These are phyloP conservation scores for Amyelois transitella DNA, from an alignment of 1,140 invertebrate species.

Conservation along the genomic window DNA sequence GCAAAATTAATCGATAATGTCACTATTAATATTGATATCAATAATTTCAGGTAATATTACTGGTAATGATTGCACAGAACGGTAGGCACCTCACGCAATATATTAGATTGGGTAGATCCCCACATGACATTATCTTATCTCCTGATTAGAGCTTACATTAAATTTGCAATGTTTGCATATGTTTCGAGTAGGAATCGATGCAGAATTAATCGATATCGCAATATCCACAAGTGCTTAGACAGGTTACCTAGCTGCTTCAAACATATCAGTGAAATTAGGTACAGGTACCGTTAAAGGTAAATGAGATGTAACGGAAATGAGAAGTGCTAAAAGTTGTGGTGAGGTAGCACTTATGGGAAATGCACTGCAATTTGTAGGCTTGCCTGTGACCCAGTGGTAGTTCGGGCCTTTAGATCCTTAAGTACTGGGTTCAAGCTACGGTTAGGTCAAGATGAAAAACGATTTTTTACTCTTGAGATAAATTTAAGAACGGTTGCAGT, in stretches of 20 bases:
- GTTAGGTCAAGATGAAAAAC: too few species aligned
- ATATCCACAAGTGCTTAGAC: neutral
- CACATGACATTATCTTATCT: neutral
- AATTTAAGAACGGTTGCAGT: too few species aligned
- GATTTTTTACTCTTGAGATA: too few species aligned
- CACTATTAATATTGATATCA: neutral
- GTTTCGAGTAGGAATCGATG: neutral
- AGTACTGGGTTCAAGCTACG: too few species aligned
- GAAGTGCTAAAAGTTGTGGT: too few species aligned
- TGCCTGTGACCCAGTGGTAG: too few species aligned
- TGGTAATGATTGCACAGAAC: neutral
- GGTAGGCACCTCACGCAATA: neutral
- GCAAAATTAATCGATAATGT: neutral
- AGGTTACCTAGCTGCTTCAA: neutral
- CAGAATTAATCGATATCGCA: neutral
- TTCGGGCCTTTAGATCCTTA: too few species aligned
- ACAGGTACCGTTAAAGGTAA: too few species aligned
- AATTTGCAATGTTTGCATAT: neutral
- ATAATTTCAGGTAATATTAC: neutral
- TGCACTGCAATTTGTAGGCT: too few species aligned
- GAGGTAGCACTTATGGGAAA: too few species aligned
- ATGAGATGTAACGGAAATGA: too few species aligned
- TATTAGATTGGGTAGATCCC: neutral
- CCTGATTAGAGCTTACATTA: neutral
- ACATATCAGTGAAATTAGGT: too few species aligned